A percentile compares a stretch with the other conserved stretches of the same genome.
phyloP scores from a whole-genome alignment of 23 tunicate genomes.

The Styela clava region DNA sequence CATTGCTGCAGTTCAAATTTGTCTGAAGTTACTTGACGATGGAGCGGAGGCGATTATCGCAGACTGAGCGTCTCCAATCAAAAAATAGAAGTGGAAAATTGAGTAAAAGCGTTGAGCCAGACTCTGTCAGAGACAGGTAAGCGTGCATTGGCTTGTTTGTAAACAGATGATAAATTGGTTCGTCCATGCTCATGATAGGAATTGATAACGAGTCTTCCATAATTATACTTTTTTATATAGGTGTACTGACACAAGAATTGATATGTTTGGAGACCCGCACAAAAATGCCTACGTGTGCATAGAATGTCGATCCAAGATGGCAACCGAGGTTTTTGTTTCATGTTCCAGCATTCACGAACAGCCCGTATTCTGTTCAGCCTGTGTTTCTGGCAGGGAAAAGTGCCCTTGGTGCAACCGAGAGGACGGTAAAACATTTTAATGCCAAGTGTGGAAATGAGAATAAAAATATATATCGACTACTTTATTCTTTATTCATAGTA shows the following conservation, averaged over 20 bases:
- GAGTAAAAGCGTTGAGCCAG: no score
- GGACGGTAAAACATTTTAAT: neutral
- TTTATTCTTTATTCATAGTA: no score
- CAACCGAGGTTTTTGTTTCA: constrained; percentile 4
- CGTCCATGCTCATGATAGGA: no score
- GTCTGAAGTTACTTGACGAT: neutral
- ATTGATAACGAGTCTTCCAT: no score
- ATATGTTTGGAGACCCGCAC: neutral
- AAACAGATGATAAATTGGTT: no score
- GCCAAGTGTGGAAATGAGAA: no score
- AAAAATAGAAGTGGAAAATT: no score
- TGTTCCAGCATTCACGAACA: neutral
- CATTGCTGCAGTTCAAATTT: neutral
- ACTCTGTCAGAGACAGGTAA: neutral
- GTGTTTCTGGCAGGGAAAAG: neutral
- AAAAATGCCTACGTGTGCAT: constrained; percentile 11
- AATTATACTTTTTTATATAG: neutral
- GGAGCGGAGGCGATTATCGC: no score
- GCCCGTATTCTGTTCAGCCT: neutral
- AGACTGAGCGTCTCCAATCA: no score
- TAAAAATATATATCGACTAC: no score
- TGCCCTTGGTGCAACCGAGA: neutral
- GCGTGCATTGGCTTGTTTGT: no score
- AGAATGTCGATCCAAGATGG: constrained; percentile 5
- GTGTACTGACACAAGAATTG: neutral